Percentiles rank a stretch among this genome's conserved stretches.
Conservation (phyloP, 2,113 vertebrate genomes). For the pig (Sus scrofa) region DNA sequence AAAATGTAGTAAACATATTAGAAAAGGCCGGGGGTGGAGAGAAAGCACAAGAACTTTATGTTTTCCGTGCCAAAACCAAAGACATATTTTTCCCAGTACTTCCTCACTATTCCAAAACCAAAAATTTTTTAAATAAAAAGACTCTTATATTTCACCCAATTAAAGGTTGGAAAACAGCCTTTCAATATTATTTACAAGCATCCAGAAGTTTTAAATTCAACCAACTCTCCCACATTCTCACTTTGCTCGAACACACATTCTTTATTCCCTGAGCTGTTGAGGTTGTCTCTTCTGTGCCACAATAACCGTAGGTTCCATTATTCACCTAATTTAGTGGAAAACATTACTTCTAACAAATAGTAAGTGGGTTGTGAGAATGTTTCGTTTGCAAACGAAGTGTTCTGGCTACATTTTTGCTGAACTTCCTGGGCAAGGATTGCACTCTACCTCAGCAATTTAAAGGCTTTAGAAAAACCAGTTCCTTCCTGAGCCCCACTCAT, state of each 20-base stretch:
- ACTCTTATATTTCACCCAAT: conserved; percentile 80
- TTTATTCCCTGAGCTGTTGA: not conserved
- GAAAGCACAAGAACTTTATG: conserved; percentile 69
- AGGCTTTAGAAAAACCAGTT: not conserved
- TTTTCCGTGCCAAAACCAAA: conserved; percentile 71
- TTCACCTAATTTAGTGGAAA: conserved; percentile 37
- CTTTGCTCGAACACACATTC: conserved; percentile 60
- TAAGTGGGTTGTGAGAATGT: conserved; percentile 61
- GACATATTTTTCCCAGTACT: conserved; percentile 74
- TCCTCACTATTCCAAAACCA: conserved; percentile 67
- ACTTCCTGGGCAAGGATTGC: conserved; percentile 44
- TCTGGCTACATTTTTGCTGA: conserved; percentile 47
- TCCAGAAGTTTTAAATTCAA: conserved; percentile 77
- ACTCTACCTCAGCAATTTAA: not conserved
- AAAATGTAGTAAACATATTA: conserved; percentile 63
- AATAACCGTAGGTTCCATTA: conserved; percentile 26
- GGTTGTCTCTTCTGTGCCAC: not conserved
- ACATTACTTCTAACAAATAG: conserved; percentile 60
- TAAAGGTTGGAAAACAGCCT: conserved; percentile 81
- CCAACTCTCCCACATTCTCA: conserved; percentile 35
- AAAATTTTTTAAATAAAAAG: conserved; percentile 76
- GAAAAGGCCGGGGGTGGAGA: not conserved
- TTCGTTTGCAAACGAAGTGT: conserved; percentile 65
- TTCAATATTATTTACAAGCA: conserved; percentile 81
- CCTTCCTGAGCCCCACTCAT: not conserved